Percentiles rank a stretch among this genome's conserved stretches.
Evolutionary conservation across 2,888 invertebrate genomes (phyloP).

Genomic region (Megalurothrips usitatus): DNA sequence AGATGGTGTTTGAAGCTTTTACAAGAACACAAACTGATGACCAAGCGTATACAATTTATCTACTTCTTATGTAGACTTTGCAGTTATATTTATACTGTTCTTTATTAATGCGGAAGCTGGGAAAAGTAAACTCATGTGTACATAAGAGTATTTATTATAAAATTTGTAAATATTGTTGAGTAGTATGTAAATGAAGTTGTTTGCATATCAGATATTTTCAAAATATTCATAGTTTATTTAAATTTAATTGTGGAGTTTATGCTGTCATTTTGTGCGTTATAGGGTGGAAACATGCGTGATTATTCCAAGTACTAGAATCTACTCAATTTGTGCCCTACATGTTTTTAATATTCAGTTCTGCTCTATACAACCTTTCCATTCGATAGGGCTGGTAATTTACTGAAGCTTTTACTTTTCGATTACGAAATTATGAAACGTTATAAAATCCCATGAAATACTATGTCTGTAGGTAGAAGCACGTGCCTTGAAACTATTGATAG

Average conservation of each 20-base stretch:
- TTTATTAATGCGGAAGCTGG: slow-evolving; percentile 21
- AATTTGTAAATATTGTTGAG: slow-evolving; percentile 40
- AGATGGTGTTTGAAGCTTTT: slow-evolving; percentile 23
- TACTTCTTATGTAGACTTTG: slow-evolving; percentile 34
- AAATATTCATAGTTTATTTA: slow-evolving; percentile 34
- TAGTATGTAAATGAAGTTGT: slow-evolving; percentile 38
- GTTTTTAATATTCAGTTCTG: neutral
- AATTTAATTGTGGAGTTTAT: slow-evolving; percentile 34
- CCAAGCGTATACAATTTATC: slow-evolving; percentile 36
- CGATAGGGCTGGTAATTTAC: neutral
- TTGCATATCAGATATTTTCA: slow-evolving; percentile 29
- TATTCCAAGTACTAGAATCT: slow-evolving; percentile 10
- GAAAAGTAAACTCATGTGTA: slow-evolving; percentile 34
- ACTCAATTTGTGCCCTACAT: slow-evolving; percentile 8
- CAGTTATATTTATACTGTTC: slow-evolving; percentile 24
- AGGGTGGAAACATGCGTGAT: slow-evolving; percentile 16
- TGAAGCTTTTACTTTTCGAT: slow-evolving; percentile 2
- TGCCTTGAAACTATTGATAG: slow-evolving; percentile 14
- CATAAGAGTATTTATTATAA: slow-evolving; percentile 37
- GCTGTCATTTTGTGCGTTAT: slow-evolving; percentile 15
- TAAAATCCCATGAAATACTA: neutral
- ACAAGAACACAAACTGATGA: slow-evolving; percentile 29
- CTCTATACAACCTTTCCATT: neutral
- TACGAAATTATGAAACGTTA: neutral
- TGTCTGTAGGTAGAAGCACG: neutral